A percentile compares a stretch with the other conserved stretches of the same genome.
Conservation (phyloP, 2,888 invertebrate genomes). For the Vannuccia rotundouncinata region DNA sequence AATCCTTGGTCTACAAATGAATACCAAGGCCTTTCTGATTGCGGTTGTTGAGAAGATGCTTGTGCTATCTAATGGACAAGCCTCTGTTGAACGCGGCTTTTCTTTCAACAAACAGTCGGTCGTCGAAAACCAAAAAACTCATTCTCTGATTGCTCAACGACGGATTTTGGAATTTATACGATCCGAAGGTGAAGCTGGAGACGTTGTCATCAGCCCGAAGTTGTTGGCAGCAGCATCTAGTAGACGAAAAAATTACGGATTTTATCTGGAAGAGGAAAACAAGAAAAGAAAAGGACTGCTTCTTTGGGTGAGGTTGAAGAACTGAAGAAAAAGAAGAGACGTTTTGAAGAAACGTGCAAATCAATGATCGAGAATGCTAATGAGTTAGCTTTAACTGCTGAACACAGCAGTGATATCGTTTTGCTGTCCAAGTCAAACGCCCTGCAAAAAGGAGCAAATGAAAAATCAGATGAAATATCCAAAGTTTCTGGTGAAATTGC, state of each 20-base stretch:
- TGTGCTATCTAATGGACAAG: background rate
- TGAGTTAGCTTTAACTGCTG: background rate
- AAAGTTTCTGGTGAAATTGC: background rate
- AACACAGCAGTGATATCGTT: background rate
- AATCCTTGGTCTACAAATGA: background rate
- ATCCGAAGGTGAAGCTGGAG: background rate
- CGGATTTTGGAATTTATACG: conserved; percentile 1
- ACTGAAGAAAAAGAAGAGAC: conserved; percentile 13
- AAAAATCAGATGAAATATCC: background rate
- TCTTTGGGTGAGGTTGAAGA: conserved; percentile 11
- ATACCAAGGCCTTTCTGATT: background rate
- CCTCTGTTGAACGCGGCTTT: conserved; percentile 3
- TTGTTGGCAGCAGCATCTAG: background rate
- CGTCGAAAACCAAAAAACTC: background rate
- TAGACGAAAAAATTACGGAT: background rate
- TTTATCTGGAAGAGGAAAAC: conserved; percentile 10
- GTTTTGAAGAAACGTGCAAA: conserved; percentile 7
- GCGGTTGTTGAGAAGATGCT: background rate
- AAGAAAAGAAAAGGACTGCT: background rate
- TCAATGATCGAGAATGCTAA: conserved; percentile 5
- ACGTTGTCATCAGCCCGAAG: background rate
- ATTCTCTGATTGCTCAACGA: conserved; percentile 28
- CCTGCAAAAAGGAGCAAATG: background rate
- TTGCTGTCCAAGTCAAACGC: conserved; percentile 7
- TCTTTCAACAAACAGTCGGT: conserved; percentile 29